phyloP scores from a whole-genome alignment of 2,113 vertebrate species.

The Pangasianodon gigas region DNA sequence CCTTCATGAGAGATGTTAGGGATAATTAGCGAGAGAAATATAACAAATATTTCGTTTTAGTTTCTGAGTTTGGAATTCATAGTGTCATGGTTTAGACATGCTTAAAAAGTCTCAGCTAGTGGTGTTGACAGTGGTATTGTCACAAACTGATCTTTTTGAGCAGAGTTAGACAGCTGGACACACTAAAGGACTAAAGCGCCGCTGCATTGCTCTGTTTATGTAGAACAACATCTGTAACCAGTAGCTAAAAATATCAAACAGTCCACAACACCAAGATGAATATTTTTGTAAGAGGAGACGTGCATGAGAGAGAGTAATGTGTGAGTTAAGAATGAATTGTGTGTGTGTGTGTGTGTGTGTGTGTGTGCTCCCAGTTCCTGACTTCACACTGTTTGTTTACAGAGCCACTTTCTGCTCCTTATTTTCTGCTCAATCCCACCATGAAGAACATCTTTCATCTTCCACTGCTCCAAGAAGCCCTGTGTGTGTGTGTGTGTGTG shows the following conservation, averaged over 20 bases:
- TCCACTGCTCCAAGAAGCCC: conserved; percentile 36
- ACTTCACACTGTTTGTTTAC: conserved; percentile 72
- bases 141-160: neutral
- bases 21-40: no score
- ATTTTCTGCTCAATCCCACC: conserved; percentile 72
- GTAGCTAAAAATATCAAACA: neutral
- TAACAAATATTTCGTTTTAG: no score
- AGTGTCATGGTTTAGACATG: no score
- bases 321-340: neutral
- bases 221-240: neutral
- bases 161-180: neutral
- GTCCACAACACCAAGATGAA: neutral
- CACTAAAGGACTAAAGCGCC: neutral
- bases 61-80: no score
- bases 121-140: no score
- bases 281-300: neutral
- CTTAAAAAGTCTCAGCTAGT: no score
- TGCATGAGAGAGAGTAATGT: conserved; percentile 13
- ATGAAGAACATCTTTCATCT: conserved; percentile 72
- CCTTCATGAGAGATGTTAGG: no score
- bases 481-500: conserved; percentile 50
- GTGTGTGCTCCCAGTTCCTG: conserved; percentile 51
- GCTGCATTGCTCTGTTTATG: neutral
- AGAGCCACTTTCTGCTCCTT: conserved; percentile 64
- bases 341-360: conserved; percentile 19